Conservation (phyloP, 2,888 invertebrate genomes). For the Ganaspis brasiliensis region DNA sequence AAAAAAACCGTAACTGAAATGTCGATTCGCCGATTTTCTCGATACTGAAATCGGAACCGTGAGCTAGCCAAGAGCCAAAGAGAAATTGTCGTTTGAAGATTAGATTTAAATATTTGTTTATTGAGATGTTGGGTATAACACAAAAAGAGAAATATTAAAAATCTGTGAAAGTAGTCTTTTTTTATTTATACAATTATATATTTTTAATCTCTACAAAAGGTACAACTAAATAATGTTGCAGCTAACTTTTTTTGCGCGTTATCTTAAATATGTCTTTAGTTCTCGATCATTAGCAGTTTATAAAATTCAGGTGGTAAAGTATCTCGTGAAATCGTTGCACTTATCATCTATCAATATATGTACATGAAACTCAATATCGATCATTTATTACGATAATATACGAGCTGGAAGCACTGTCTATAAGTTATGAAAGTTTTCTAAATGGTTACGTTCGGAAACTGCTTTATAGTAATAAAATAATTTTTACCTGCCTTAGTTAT, state of each 20-base stretch:
- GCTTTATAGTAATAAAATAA: not conserved
- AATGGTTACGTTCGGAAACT: not conserved
- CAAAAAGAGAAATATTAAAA: no score
- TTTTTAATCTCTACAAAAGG: no score
- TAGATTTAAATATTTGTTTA: not conserved
- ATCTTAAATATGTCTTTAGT: not conserved
- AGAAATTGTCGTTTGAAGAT: not conserved
- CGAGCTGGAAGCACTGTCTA: not conserved
- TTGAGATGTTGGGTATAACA: no score
- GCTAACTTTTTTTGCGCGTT: no score
- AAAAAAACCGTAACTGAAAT: slow-evolving; percentile 6
- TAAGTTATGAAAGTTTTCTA: not conserved
- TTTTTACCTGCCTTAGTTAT: not conserved
- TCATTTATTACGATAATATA: not conserved
- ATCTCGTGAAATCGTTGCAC: not conserved
- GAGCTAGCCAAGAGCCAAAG: not conserved
- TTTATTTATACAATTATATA: no score
- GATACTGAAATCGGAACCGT: slow-evolving; percentile 11
- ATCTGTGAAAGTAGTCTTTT: no score
- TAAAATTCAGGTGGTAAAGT: not conserved
- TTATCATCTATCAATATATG: not conserved
- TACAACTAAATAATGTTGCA: no score
- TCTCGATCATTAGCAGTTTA: not conserved
- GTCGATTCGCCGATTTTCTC: slow-evolving; percentile 1
- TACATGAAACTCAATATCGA: not conserved